These are phyloP conservation scores for Aphelocoma californica DNA, from an alignment of 2,797 vertebrate genomes.

Conservation along the genomic window DNA sequence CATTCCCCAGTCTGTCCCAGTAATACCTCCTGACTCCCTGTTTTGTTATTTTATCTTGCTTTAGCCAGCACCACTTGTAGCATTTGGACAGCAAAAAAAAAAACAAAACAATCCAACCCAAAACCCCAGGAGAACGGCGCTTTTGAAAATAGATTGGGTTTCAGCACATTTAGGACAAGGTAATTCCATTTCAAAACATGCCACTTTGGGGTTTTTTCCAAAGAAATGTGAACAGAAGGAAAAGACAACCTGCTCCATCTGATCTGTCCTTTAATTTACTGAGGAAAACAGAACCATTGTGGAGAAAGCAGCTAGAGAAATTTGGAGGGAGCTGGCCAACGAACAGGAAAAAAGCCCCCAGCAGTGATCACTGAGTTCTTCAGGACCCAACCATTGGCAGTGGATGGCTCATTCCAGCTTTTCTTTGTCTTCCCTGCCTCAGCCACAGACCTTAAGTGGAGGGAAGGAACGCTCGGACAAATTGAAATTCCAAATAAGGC, in stretches of 20 bases:
- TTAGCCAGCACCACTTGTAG: neutral
- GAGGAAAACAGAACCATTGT: neutral
- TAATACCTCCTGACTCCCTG: neutral
- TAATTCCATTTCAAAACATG: neutral
- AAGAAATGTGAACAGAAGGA: neutral
- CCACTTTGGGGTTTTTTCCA: neutral
- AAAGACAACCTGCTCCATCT: neutral
- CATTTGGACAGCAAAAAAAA: neutral
- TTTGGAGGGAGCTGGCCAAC: neutral
- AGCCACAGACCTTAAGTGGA: neutral
- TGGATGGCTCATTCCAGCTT: neutral
- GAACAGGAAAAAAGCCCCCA: fast-evolving
- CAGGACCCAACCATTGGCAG: neutral
- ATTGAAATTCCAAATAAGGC: neutral
- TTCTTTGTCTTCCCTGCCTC: neutral
- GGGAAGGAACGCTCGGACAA: neutral
- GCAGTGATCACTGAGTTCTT: neutral
- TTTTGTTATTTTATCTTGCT: neutral
- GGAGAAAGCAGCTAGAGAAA: neutral
- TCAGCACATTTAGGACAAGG: neutral
- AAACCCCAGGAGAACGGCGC: fast-evolving
- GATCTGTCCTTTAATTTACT: neutral
- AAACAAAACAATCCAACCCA: too few species aligned
- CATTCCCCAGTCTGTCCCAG: fast-evolving
- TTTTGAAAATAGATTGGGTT: neutral